Evolutionary conservation across 1,140 invertebrate genomes (phyloP).

Genomic region (Drosophila arizonae): DNA sequence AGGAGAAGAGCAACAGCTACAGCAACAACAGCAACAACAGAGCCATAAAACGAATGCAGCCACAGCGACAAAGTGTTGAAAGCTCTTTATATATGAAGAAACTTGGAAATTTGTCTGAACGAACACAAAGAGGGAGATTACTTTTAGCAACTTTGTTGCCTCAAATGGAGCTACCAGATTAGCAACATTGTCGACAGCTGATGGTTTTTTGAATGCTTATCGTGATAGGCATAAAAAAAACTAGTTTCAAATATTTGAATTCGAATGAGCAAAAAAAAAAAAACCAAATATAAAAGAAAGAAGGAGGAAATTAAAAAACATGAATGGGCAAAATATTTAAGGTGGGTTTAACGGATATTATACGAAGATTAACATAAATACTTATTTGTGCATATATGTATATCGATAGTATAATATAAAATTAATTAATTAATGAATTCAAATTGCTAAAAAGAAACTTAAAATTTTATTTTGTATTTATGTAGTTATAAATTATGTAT

Average conservation of each 20-base stretch:
- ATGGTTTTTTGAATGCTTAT: slow-evolving; percentile 13
- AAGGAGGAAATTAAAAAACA: not conserved
- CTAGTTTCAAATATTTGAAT: not conserved
- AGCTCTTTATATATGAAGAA: slow-evolving; percentile 40
- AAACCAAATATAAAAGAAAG: not conserved
- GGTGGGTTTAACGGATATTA: not conserved
- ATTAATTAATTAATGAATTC: too few species aligned
- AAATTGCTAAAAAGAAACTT: too few species aligned
- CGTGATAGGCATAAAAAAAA: not conserved
- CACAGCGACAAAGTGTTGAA: slow-evolving; percentile 46
- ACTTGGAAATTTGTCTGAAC: slow-evolving; percentile 9
- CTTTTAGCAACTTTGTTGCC: slow-evolving; percentile 38
- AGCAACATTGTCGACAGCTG: slow-evolving; percentile 25
- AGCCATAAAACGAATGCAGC: slow-evolving; percentile 13
- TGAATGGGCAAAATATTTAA: not conserved
- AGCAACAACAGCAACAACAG: slow-evolving; percentile 8
- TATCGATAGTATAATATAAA: not conserved
- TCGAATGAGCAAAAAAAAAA: not conserved
- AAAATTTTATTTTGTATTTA: too few species aligned
- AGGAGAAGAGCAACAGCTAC: slow-evolving; percentile 2
- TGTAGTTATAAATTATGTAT: too few species aligned
- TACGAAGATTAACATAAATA: not conserved
- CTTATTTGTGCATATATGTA: not conserved
- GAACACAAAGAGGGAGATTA: slow-evolving; percentile 8
- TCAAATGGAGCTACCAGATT: slow-evolving; percentile 35